Evolutionary conservation across 2,888 invertebrate species (phyloP), one percentile per base, ranked within the genome.

Genomic region (Epinotia brunnichana): DNA sequence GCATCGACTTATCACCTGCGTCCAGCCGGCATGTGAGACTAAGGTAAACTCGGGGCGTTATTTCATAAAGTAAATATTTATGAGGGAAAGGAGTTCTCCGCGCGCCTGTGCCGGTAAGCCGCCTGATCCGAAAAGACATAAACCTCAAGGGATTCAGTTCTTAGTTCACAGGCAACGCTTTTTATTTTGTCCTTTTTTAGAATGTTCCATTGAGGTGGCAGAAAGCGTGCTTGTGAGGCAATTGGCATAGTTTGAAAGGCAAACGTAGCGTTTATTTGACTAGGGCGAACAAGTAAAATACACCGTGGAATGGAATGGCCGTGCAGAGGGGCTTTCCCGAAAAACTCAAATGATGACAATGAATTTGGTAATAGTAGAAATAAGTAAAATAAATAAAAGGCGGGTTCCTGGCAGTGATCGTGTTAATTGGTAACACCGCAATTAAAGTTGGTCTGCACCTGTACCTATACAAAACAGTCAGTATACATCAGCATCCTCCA

Each of bases 51-150:
- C 79, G 78, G 84, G 85, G 87, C 86, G 89, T 91, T 91, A 90
- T 92, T 92, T 92, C 90, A 90, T 92, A 91, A 90, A 89, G 92
- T 92, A 93, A 92, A 93, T 93, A 93, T 93, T 92, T 93, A 92
- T 92, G 90, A 92, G 89, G 83, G 83, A 86, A 87, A 87, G 89
- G 88, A 89, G 88, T 90, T 85, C 84, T 84, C 83, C 83, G 81
- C 86, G 83, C 85, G 85, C 89, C 88, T 90, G 87, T 88, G 86
- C 81, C 83, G 80, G 87, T 90, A 91, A 91, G 91, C 90, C 88
- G 85, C 81, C 84, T 90, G 90, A 92, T 92, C 92, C 91, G 86
- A 90, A 90, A 90, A 92, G 90, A 91, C 91, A 90, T 90, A 92
- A 91, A 92, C 91, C 91, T 89, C 90, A 74, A 76, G 90, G 91